phyloP scores from a whole-genome alignment of 2,888 invertebrate species.

The Galerucella nymphaeae region DNA sequence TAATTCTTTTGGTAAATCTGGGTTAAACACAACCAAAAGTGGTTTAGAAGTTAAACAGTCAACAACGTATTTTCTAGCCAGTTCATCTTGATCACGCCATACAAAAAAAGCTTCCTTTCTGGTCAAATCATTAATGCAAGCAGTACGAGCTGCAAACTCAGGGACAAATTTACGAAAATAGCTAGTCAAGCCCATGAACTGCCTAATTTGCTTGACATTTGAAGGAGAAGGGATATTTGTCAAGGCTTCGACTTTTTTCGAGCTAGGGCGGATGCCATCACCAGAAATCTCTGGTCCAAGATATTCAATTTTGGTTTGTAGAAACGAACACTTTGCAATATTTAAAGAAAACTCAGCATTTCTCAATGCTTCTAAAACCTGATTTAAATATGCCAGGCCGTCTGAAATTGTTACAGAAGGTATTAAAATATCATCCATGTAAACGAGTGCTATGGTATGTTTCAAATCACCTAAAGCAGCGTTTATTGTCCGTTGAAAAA shows the following conservation, averaged over 20 bases:
- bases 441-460: constrained; percentile 39
- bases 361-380: constrained; percentile 20
- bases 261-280: constrained; percentile 8
- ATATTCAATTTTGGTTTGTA: constrained; percentile 24
- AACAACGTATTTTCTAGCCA: constrained; percentile 23
- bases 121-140: constrained; percentile 30
- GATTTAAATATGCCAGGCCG: constrained; percentile 25
- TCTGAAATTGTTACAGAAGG: constrained; percentile 43
- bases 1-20: constrained; percentile 40
- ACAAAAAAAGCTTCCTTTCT: constrained; percentile 9
- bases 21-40: constrained; percentile 43
- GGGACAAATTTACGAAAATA: constrained; percentile 37
- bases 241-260: neutral
- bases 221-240: constrained; percentile 3
- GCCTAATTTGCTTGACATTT: constrained; percentile 30
- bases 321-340: constrained; percentile 30
- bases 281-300: constrained; percentile 28
- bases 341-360: neutral
- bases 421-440: constrained; percentile 51
- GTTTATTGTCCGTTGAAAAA: too few relatives aligned
- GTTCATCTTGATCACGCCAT: constrained; percentile 27
- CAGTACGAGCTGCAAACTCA: constrained; percentile 21
- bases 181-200: constrained; percentile 33
- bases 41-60: constrained; percentile 42
- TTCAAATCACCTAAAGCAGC: constrained; percentile 32